A percentile compares a stretch with the other conserved stretches of the same genome.
Conservation (phyloP, 2,797 vertebrate genomes). For the Periparus ater region DNA sequence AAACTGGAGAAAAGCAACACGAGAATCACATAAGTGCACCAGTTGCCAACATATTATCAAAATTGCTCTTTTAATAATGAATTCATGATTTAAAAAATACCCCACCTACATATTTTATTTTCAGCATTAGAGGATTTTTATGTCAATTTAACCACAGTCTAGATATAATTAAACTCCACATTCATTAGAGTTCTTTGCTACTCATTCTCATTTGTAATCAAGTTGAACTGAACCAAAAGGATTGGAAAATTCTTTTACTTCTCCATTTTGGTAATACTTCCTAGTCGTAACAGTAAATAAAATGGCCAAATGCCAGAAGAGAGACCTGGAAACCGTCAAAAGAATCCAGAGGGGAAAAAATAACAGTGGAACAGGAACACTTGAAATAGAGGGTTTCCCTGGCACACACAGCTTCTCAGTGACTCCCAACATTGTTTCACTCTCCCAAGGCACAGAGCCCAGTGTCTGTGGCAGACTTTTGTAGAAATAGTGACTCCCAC, state of each 20-base stretch:
- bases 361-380: constrained; percentile 9
- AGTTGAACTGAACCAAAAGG: not conserved
- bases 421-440: constrained; percentile 14
- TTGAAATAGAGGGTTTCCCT: constrained; percentile 51
- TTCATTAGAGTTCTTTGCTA: not conserved
- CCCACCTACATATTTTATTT: rapidly evolving
- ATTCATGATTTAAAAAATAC: not conserved
- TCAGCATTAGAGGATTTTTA: not conserved
- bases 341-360: constrained; percentile 25
- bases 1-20: not conserved
- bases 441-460: constrained; percentile 45
- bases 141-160: not conserved
- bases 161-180: not conserved
- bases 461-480: constrained; percentile 10
- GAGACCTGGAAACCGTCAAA: constrained; percentile 48
- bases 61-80: not conserved
- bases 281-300: not conserved
- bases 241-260: not conserved
- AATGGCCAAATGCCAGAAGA: constrained; percentile 1
- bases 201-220: not conserved
- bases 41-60: not conserved
- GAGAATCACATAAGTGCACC: not conserved
- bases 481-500: constrained; percentile 3
- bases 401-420: constrained; percentile 36
- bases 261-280: not conserved